Conservation (phyloP, 1,140 invertebrate genomes). For the Andricus grossulariae region DNA sequence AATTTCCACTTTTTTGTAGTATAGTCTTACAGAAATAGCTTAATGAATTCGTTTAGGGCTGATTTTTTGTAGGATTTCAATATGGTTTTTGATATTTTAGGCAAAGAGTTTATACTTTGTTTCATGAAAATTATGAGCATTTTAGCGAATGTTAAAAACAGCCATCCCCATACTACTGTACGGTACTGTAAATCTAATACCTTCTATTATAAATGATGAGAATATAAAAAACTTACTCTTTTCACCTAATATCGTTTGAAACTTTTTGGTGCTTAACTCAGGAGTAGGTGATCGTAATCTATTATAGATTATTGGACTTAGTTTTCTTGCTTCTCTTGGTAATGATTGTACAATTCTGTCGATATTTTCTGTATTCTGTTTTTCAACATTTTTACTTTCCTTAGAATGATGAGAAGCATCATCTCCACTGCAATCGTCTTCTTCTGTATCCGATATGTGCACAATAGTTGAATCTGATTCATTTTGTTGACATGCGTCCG, state of each 20-base stretch:
- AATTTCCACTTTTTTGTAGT: no score
- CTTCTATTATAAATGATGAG: no score
- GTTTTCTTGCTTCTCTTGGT: conserved; percentile 64
- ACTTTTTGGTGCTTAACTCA: conserved; percentile 42
- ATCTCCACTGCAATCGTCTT: conserved; percentile 39
- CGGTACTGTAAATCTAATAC: no score
- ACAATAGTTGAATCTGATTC: conserved; percentile 56
- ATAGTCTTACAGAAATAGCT: no score
- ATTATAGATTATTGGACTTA: conserved; percentile 71
- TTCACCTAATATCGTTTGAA: background rate
- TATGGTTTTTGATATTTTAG: no score
- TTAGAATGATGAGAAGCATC: conserved; percentile 21
- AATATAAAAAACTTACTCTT: no score
- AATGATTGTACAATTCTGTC: conserved; percentile 49
- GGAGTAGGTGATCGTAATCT: conserved; percentile 66
- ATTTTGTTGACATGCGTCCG: conserved; percentile 55
- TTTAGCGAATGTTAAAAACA: no score
- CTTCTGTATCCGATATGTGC: conserved; percentile 43
- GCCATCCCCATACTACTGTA: no score
- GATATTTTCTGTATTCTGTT: conserved; percentile 62
- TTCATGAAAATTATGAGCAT: no score
- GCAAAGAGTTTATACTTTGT: no score
- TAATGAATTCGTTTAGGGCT: no score
- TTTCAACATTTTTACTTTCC: conserved; percentile 60
- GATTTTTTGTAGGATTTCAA: no score